Evolutionary conservation across 2,888 invertebrate species (phyloP).

Genomic region (Drosophila affinis): DNA sequence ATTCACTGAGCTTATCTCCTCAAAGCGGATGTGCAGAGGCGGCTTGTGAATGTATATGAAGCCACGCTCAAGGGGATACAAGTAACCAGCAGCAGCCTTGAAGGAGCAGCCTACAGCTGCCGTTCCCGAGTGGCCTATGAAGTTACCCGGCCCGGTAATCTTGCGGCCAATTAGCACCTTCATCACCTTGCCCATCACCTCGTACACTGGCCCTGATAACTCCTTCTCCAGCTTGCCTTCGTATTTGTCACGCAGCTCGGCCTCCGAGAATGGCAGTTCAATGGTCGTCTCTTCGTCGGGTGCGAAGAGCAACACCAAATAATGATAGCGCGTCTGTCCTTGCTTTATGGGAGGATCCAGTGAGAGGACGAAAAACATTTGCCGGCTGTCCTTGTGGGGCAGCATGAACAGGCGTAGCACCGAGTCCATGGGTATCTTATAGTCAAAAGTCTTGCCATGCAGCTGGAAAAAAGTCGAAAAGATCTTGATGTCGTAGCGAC

Average conservation of each 20-base stretch:
- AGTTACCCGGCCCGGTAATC: conserved; percentile 95
- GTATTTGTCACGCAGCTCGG: conserved; percentile 96
- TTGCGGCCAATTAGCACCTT: conserved; percentile 97
- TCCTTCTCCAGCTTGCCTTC: conserved; percentile 96
- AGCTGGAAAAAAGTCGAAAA: conserved; percentile 95
- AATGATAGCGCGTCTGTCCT: conserved; percentile 99
- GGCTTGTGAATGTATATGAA: conserved; percentile 99
- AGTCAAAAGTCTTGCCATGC: conserved; percentile 99
- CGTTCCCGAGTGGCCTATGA: conserved; percentile 93
- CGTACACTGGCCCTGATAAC: conserved; percentile 95
- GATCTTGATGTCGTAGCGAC: conserved; percentile 95
- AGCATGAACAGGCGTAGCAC: conserved; percentile 96
- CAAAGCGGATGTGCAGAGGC: conserved; percentile 98
- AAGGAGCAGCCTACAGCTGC: conserved; percentile 98
- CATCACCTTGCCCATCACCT: conserved; percentile 98
- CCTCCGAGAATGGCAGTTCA: conserved; percentile 95
- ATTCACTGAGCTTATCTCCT: conserved; percentile 96
- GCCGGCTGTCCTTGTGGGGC: conserved; percentile 98
- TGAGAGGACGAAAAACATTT: conserved; percentile 99
- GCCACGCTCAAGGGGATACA: conserved; percentile 98
- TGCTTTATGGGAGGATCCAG: conserved; percentile 99
- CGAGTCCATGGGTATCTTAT: conserved; percentile 99
- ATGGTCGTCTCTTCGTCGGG: conserved; percentile 97
- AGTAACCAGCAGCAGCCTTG: conserved; percentile 97
- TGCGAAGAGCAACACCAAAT: conserved; percentile 95